Conservation (phyloP, 2,888 invertebrate species). For the Atherix ibis region DNA sequence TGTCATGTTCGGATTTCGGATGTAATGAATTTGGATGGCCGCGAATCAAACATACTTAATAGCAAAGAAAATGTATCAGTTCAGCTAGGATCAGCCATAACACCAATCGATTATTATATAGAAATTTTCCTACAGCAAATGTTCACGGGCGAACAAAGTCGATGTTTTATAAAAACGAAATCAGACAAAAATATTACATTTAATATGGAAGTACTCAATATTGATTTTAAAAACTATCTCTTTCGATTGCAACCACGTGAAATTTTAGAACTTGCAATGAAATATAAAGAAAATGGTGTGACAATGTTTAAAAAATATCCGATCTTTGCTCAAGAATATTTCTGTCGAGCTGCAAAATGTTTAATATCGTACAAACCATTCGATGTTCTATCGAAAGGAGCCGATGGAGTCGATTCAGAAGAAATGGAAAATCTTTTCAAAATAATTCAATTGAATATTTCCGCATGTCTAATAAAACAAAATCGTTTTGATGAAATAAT, state of each 20-base stretch:
- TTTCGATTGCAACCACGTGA: constrained; percentile 30
- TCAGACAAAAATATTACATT: constrained; percentile 20
- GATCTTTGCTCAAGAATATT: constrained; percentile 55
- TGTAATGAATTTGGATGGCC: constrained; percentile 16
- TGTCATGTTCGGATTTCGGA: constrained; percentile 21
- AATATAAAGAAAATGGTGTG: constrained; percentile 39
- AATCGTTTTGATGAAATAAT: constrained; percentile 50
- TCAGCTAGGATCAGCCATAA: constrained; percentile 32
- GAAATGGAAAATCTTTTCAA: constrained; percentile 44
- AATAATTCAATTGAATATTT: constrained; percentile 64
- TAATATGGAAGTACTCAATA: constrained; percentile 26
- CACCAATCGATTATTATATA: constrained; percentile 33
- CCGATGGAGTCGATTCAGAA: constrained; percentile 20
- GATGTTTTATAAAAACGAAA: constrained; percentile 29
- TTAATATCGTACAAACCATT: constrained; percentile 44
- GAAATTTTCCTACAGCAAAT: constrained; percentile 35
- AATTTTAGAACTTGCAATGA: constrained; percentile 30
- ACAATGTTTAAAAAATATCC: constrained; percentile 46
- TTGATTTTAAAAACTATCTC: constrained; percentile 30
- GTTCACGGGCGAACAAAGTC: constrained; percentile 33
- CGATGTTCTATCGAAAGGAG: constrained; percentile 34
- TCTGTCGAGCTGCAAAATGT: constrained; percentile 57
- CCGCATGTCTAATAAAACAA: constrained; percentile 59
- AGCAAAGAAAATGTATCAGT: constrained; percentile 12
- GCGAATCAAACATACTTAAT: constrained; percentile 17